Conservation (phyloP, 2,888 invertebrate genomes). For the Drosophila rubida region DNA sequence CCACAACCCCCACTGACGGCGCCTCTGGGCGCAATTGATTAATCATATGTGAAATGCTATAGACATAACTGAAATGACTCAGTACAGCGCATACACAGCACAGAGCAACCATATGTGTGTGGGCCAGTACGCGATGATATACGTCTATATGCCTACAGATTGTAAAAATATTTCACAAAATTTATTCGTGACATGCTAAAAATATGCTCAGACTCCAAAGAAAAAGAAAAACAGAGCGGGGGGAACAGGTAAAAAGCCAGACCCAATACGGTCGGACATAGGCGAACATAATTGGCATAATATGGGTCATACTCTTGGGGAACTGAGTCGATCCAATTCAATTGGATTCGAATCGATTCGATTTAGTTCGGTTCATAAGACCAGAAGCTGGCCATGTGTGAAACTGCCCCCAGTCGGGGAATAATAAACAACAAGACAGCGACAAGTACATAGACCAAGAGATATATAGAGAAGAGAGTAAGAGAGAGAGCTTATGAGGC, state of each 20-base stretch:
- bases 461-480: slow-evolving; percentile 1
- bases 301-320: slow-evolving; percentile 53
- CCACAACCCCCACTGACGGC: slow-evolving; percentile 18
- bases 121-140: slow-evolving; percentile 6
- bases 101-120: slow-evolving; percentile 1
- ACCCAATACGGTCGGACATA: slow-evolving; percentile 22
- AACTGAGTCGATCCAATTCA: slow-evolving; percentile 5
- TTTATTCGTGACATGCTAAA: slow-evolving; percentile 71
- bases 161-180: slow-evolving; percentile 63
- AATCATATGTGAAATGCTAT: slow-evolving; percentile 67
- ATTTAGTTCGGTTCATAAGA: slow-evolving; percentile 2
- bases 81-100: slow-evolving; percentile 44
- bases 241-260: slow-evolving; percentile 38
- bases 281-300: slow-evolving; percentile 7
- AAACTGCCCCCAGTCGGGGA: slow-evolving; percentile 19
- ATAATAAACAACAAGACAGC: slow-evolving; percentile 35
- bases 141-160: slow-evolving; percentile 14
- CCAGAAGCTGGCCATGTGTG: slow-evolving; percentile 34
- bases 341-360: neutral
- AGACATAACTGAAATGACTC: slow-evolving; percentile 65
- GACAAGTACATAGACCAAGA: slow-evolving; percentile 15
- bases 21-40: slow-evolving; percentile 64
- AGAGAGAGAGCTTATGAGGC: neutral
- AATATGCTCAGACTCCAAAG: slow-evolving; percentile 67
- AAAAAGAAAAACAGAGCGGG: slow-evolving; percentile 2